Evolutionary conservation across 1,140 invertebrate genomes (phyloP).

Genomic region (Chelonus insularis): DNA sequence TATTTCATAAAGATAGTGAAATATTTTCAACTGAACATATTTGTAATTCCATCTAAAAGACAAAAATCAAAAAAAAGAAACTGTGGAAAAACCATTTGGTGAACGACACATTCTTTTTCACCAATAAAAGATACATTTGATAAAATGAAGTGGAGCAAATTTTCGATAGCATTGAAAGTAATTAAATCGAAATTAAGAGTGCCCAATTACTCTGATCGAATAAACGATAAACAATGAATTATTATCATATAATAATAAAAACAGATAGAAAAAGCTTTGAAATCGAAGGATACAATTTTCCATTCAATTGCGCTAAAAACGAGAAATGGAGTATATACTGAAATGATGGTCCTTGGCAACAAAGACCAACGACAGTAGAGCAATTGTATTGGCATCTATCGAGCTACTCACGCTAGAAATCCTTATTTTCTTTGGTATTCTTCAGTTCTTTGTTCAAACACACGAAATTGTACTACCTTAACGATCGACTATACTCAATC

Average conservation of each 20-base stretch:
- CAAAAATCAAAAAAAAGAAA: too few relatives aligned
- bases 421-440: background rate
- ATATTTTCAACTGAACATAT: too few relatives aligned
- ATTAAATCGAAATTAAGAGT: too few relatives aligned
- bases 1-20: too few relatives aligned
- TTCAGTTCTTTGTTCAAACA: background rate
- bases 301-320: background rate
- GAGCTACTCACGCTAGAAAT: constrained; percentile 1
- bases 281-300: constrained; percentile 10
- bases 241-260: background rate
- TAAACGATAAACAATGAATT: background rate
- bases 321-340: background rate
- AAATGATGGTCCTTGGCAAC: background rate
- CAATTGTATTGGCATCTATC: constrained; percentile 2
- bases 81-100: too few relatives aligned
- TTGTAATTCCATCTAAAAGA: too few relatives aligned
- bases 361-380: constrained; percentile 1
- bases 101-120: too few relatives aligned
- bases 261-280: background rate
- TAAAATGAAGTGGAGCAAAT: too few relatives aligned
- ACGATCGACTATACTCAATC: constrained; percentile 1
- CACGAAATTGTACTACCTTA: constrained; percentile 7
- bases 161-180: too few relatives aligned
- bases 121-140: too few relatives aligned
- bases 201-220: too few relatives aligned